phyloP scores from a whole-genome alignment of 2,113 vertebrate genomes.

The Cardinalis cardinalis region DNA sequence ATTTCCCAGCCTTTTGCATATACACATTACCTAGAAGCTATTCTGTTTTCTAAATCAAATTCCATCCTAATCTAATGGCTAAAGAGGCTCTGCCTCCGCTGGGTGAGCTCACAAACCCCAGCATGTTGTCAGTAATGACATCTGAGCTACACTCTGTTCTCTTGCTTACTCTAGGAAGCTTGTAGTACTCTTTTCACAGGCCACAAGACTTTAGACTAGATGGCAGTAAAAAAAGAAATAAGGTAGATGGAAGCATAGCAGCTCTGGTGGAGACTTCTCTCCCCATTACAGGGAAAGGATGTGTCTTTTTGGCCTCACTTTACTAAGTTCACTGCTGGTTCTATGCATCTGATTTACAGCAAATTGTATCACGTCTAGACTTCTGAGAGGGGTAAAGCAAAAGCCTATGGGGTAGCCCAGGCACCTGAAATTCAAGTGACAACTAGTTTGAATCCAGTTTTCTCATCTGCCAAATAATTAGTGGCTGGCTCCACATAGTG shows the following conservation, averaged over 20 bases:
- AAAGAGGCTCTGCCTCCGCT: not conserved
- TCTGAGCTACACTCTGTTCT: not conserved
- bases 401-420: not conserved
- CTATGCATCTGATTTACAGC: not conserved
- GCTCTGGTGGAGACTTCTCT: not conserved
- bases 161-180: not conserved
- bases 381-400: not conserved
- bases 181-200: not conserved
- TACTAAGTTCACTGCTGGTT: not conserved
- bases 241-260: not conserved
- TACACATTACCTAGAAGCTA: not conserved
- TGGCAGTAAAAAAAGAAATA: not conserved
- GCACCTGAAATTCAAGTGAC: not conserved
- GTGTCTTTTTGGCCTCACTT: not conserved
- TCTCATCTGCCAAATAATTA: constrained; percentile 26
- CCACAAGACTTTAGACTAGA: not conserved
- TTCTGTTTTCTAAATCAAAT: constrained; percentile 8
- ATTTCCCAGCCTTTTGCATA: not conserved
- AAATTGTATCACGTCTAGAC: not conserved
- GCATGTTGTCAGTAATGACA: not conserved
- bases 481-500: constrained; percentile 57
- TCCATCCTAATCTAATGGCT: not conserved
- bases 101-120: not conserved
- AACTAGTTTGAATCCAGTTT: not conserved
- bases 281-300: not conserved